phyloP scores from a whole-genome alignment of 2,797 vertebrate genomes.

The Pseudomugil tenellus region DNA sequence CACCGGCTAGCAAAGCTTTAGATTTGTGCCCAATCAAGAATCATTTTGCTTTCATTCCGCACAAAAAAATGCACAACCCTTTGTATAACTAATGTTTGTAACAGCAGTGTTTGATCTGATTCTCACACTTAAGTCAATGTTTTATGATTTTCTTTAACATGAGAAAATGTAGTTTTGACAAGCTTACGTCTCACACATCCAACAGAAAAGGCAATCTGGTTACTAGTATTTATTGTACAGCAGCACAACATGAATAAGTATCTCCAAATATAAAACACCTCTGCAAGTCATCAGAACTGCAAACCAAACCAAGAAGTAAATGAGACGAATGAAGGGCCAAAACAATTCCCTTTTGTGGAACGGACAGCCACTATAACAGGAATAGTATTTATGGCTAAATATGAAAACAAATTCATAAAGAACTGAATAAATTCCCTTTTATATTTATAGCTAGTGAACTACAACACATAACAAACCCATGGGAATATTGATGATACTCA shows the following conservation, averaged over 20 bases:
- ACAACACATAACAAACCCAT: constrained; percentile 13
- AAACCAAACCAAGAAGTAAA: background rate
- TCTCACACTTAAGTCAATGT: background rate
- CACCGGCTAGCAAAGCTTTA: background rate
- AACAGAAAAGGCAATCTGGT: no score
- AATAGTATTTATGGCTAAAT: no score
- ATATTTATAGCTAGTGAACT: background rate
- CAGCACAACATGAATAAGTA: background rate
- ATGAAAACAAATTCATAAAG: no score
- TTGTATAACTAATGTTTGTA: background rate
- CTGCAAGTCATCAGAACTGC: background rate
- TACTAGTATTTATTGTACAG: no score
- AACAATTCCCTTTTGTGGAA: background rate
- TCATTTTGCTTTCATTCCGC: background rate
- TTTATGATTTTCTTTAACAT: no score
- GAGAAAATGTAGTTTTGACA: no score
- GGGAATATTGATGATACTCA: constrained; percentile 10
- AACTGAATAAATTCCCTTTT: no score
- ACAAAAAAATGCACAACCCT: background rate
- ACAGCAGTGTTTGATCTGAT: background rate
- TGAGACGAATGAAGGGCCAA: background rate
- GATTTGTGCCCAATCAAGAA: background rate
- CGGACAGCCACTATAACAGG: background rate
- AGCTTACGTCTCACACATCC: background rate
- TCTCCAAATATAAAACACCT: background rate